These are phyloP conservation scores for Eilema griseolum DNA, from an alignment of 2,888 invertebrate species.

Conservation along the genomic window DNA sequence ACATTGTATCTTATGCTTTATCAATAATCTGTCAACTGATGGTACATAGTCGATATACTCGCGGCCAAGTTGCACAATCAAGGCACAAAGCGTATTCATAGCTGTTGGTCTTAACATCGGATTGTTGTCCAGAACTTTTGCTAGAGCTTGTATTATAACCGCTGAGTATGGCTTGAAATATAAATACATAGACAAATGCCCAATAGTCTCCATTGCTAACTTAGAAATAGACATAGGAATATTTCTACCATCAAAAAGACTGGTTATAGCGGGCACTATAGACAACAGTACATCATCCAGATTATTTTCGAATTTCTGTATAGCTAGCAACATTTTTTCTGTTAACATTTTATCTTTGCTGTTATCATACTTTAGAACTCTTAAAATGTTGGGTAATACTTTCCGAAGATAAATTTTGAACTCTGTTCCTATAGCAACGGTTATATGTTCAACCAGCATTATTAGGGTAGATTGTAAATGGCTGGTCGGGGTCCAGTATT, in stretches of 20 bases:
- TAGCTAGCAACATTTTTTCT: constrained; percentile 92
- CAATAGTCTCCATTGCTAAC: constrained; percentile 94
- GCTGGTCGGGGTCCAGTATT: constrained; percentile 96
- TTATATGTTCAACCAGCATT: constrained; percentile 96
- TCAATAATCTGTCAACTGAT: constrained; percentile 94
- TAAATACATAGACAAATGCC: constrained; percentile 94
- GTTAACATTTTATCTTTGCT: constrained; percentile 95
- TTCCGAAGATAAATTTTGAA: constrained; percentile 98
- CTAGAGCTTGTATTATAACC: constrained; percentile 96
- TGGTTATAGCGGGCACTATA: constrained; percentile 97
- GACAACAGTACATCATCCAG: constrained; percentile 98
- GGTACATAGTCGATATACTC: constrained; percentile 97
- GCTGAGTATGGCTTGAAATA: constrained; percentile 97
- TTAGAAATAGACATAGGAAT: constrained; percentile 92
- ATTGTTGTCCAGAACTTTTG: constrained; percentile 93
- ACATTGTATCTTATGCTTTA: constrained; percentile 93
- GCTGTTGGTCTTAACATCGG: constrained; percentile 92
- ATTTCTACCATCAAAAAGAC: constrained; percentile 95
- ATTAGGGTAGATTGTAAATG: constrained; percentile 96
- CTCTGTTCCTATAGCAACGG: constrained; percentile 97
- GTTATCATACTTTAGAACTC: constrained; percentile 96
- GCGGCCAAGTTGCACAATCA: constrained; percentile 95
- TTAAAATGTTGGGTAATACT: constrained; percentile 96
- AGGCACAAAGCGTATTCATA: constrained; percentile 96
- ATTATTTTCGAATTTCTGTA: constrained; percentile 98